Evolutionary conservation across 2,888 invertebrate species (phyloP).

Genomic region (Hipparchia semele): DNA sequence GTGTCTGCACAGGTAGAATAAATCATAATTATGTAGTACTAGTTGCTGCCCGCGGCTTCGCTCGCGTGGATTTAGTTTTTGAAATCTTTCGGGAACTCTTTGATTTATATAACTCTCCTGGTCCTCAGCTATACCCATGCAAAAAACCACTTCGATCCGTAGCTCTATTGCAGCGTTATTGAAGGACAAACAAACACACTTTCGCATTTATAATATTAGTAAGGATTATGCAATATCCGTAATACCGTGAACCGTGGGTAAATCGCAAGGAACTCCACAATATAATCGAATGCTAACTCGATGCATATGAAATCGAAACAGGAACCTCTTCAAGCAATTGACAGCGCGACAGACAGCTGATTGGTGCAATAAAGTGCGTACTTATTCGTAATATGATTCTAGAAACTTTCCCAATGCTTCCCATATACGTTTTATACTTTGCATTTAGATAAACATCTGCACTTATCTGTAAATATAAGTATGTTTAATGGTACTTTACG

Average conservation of each 20-base stretch:
- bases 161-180: too few species aligned
- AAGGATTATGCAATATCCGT: not conserved
- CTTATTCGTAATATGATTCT: slow-evolving; percentile 13
- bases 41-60: too few species aligned
- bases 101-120: too few species aligned
- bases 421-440: slow-evolving; percentile 4
- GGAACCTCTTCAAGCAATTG: slow-evolving; percentile 17
- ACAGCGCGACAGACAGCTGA: slow-evolving; percentile 14
- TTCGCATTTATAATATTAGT: too few species aligned
- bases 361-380: not conserved
- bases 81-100: too few species aligned
- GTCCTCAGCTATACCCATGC: too few species aligned
- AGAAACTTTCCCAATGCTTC: slow-evolving; percentile 8
- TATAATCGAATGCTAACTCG: slow-evolving; percentile 9
- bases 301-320: slow-evolving; percentile 18
- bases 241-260: not conserved
- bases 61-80: too few species aligned
- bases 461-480: not conserved
- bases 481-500: not conserved
- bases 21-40: too few species aligned
- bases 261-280: not conserved
- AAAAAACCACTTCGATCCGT: too few species aligned
- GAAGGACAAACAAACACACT: too few species aligned
- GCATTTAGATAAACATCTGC: slow-evolving; percentile 1
- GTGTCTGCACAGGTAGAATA: too few species aligned